A percentile compares a stretch with the other conserved stretches of the same genome.
phyloP scores from a whole-genome alignment of 1,140 invertebrate genomes.

The Camponotus pennsylvanicus region DNA sequence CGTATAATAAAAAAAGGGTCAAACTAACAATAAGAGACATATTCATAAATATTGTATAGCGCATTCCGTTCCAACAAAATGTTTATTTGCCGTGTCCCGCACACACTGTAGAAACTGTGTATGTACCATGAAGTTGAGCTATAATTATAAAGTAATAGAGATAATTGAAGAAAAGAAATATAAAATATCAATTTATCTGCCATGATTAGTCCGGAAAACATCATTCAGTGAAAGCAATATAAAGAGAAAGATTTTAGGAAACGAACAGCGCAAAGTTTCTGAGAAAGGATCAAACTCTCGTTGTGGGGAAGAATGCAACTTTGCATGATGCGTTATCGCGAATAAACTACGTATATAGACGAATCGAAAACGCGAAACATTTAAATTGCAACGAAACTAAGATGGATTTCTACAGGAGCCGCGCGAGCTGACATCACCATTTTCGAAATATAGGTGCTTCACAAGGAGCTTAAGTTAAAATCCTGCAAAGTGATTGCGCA shows the following conservation, averaged over 20 bases:
- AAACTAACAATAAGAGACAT: slow-evolving; percentile 19
- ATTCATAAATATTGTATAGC: slow-evolving; percentile 22
- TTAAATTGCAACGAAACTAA: slow-evolving; percentile 7
- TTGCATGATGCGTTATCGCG: background rate
- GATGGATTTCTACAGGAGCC: background rate
- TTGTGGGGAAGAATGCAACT: slow-evolving; percentile 18
- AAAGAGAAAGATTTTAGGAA: background rate
- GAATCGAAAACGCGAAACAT: slow-evolving; percentile 24
- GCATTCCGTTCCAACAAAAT: background rate
- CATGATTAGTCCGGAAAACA: slow-evolving; percentile 15
- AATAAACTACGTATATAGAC: background rate
- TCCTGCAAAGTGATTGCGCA: background rate
- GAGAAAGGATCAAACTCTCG: slow-evolving; percentile 29
- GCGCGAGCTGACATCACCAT: background rate
- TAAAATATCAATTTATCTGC: background rate
- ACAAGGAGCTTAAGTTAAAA: background rate
- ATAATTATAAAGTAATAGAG: background rate
- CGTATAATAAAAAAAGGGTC: slow-evolving; percentile 1
- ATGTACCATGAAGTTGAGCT: background rate
- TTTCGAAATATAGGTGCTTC: background rate
- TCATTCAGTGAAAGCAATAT: slow-evolving; percentile 5
- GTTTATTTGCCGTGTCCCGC: background rate
- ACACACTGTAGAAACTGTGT: background rate
- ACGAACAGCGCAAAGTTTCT: slow-evolving; percentile 22
- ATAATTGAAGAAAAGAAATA: slow-evolving; percentile 20